Evolutionary conservation across 2,113 vertebrate genomes (phyloP).

Genomic region (Archilochus colubris): DNA sequence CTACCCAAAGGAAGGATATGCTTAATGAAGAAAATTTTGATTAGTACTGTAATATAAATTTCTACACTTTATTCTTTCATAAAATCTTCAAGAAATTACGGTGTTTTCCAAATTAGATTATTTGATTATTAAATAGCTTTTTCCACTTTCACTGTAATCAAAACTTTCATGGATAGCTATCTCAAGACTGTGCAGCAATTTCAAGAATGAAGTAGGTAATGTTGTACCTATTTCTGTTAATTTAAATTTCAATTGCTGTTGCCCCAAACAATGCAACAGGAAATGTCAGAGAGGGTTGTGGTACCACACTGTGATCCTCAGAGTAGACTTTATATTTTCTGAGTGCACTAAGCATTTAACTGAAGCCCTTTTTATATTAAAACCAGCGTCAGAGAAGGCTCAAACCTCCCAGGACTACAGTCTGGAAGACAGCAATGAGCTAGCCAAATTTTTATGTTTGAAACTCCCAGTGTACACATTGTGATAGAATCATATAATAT

Average conservation of each 20-base stretch:
- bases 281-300: neutral
- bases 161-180: neutral
- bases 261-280: neutral
- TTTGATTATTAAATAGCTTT: neutral
- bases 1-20: neutral
- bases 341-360: neutral
- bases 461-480: neutral
- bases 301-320: neutral
- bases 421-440: neutral
- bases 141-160: neutral
- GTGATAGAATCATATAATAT: neutral
- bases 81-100: neutral
- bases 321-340: neutral
- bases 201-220: neutral
- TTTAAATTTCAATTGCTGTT: neutral
- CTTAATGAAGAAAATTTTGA: neutral
- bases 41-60: neutral
- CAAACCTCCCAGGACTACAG: neutral
- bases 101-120: neutral
- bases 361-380: neutral
- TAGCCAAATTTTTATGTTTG: neutral
- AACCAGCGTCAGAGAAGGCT: neutral
- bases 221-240: neutral
- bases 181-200: neutral
- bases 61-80: neutral